phyloP scores from a whole-genome alignment of 1,140 invertebrate genomes.

The Leptinotarsa lineolata region DNA sequence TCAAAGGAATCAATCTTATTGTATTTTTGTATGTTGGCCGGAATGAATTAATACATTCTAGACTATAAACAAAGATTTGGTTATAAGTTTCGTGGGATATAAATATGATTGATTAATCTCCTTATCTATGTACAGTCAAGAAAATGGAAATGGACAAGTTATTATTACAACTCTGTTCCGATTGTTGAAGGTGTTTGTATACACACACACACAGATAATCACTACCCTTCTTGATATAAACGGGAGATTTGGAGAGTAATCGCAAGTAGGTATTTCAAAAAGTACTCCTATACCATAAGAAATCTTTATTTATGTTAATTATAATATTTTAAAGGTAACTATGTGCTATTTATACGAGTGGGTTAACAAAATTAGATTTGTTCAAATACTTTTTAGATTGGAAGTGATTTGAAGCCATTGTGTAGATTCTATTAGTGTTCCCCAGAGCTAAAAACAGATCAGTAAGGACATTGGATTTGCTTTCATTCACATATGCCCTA shows the following conservation, averaged over 20 bases:
- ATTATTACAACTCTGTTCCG: too few species aligned
- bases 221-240: not conserved
- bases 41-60: too few species aligned
- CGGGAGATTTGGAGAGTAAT: not conserved
- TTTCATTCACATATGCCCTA: conserved; percentile 30
- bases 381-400: conserved; percentile 27
- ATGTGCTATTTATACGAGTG: conserved; percentile 9
- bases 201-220: not conserved
- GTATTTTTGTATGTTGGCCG: too few species aligned
- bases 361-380: conserved; percentile 35
- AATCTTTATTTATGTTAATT: too few species aligned
- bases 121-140: too few species aligned
- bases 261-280: not conserved
- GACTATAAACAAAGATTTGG: too few species aligned
- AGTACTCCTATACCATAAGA: not conserved
- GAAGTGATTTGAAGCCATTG: conserved; percentile 30
- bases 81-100: too few species aligned
- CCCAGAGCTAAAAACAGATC: conserved; percentile 38
- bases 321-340: too few species aligned
- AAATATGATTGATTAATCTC: too few species aligned
- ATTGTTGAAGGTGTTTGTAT: not conserved
- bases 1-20: too few species aligned
- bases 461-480: conserved; percentile 27
- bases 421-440: conserved; percentile 34
- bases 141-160: too few species aligned